Evolutionary conservation across 1,140 invertebrate species (phyloP).

Genomic region (Hesperophylax magnus): DNA sequence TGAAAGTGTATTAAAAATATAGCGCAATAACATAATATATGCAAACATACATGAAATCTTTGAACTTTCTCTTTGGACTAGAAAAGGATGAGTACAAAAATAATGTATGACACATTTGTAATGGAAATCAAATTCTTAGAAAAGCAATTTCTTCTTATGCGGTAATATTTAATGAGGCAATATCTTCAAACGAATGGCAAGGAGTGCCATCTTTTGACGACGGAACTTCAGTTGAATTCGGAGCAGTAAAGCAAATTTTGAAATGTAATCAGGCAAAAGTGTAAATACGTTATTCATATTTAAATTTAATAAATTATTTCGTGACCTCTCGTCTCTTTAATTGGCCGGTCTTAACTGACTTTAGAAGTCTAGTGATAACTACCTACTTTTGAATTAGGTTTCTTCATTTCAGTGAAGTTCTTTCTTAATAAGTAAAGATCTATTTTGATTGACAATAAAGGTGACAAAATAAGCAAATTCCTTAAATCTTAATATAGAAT

Average conservation of each 20-base stretch:
- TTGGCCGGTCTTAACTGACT: constrained; percentile 26
- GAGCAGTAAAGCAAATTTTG: constrained; percentile 44
- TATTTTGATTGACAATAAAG: too few species aligned
- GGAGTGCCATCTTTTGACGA: constrained; percentile 37
- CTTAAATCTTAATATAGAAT: too few species aligned
- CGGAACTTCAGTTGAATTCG: constrained; percentile 46
- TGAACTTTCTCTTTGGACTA: not conserved
- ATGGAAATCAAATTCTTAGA: constrained; percentile 27
- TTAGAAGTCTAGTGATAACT: not conserved
- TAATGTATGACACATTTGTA: constrained; percentile 6
- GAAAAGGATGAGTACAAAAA: not conserved
- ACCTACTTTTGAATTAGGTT: not conserved
- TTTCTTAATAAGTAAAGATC: not conserved
- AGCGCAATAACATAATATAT: not conserved
- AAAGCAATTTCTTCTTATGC: constrained; percentile 31
- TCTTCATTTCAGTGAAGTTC: not conserved
- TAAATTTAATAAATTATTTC: constrained; percentile 30
- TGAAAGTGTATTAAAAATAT: not conserved
- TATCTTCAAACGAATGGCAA: constrained; percentile 33
- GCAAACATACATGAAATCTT: not conserved
- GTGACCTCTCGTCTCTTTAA: constrained; percentile 26
- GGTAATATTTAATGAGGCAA: constrained; percentile 16
- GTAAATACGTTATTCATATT: constrained; percentile 53
- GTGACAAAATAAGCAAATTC: too few species aligned
- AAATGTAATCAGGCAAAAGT: constrained; percentile 52